phyloP scores from a whole-genome alignment of 1,140 invertebrate species.

The Diachasma alloeum region DNA sequence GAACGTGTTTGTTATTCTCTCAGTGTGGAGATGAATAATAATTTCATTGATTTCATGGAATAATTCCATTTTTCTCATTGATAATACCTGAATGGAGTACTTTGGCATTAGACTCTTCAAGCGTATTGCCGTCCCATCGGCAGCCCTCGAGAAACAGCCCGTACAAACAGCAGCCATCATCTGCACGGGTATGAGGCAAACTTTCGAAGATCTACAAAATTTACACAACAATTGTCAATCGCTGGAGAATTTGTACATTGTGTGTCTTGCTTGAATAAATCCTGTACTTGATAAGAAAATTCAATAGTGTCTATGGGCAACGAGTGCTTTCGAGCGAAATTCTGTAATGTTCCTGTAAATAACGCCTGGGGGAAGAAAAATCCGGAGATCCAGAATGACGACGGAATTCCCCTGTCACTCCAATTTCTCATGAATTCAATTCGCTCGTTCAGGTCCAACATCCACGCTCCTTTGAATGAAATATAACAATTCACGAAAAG shows the following conservation, averaged over 20 bases:
- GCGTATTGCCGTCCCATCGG: conserved; percentile 68
- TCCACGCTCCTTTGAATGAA: conserved; percentile 68
- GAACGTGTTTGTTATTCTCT: too few species aligned
- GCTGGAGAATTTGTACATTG: too few species aligned
- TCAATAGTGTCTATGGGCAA: conserved; percentile 81
- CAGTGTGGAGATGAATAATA: too few species aligned
- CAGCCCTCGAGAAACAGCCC: conserved; percentile 80
- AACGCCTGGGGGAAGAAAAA: conserved; percentile 90
- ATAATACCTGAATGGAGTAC: conserved; percentile 70
- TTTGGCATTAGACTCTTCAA: conserved; percentile 72
- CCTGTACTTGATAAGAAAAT: conserved; percentile 74
- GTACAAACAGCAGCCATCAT: conserved; percentile 76
- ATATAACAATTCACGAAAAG: background rate
- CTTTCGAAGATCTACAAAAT: background rate
- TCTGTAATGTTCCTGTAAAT: conserved; percentile 83
- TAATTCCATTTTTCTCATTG: background rate
- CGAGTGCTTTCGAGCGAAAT: conserved; percentile 79
- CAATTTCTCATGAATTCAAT: conserved; percentile 74
- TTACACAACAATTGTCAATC: background rate
- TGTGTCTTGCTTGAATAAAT: background rate
- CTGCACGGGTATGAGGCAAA: conserved; percentile 46
- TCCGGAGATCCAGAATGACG: conserved; percentile 85
- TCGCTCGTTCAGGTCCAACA: conserved; percentile 68
- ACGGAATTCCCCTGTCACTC: conserved; percentile 75
- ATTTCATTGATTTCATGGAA: background rate